These are phyloP conservation scores for Lithodes maja DNA, from an alignment of 2,888 invertebrate genomes.

Conservation along the genomic window DNA sequence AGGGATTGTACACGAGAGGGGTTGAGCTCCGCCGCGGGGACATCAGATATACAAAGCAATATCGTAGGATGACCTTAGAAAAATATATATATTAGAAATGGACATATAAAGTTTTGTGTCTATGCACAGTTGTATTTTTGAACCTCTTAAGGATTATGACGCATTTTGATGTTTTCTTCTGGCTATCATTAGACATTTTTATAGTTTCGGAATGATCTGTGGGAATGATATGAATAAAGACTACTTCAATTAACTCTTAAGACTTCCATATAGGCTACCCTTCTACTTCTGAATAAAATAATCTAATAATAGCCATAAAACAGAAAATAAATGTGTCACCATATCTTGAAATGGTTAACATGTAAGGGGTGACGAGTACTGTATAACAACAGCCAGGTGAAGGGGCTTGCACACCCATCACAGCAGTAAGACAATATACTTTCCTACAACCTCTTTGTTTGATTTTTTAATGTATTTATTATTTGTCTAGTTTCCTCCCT, in stretches of 20 bases:
- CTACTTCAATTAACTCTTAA: neutral
- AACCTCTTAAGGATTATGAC: neutral
- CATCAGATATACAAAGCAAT: neutral
- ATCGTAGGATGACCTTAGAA: slow-evolving; percentile 1
- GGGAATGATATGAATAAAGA: no score
- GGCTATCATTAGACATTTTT: no score
- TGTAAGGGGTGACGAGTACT: no score
- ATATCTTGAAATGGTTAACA: no score
- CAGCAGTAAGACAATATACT: neutral
- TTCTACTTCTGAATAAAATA: no score
- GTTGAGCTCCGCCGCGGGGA: no score
- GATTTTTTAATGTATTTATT: neutral
- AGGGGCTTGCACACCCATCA: neutral
- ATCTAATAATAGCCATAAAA: no score
- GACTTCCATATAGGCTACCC: neutral
- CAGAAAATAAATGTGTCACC: no score
- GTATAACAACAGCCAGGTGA: neutral
- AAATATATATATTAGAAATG: slow-evolving; percentile 20
- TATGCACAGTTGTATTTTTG: neutral
- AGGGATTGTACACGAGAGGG: no score
- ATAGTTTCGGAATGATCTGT: neutral
- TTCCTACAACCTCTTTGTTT: neutral
- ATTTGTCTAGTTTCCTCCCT: neutral
- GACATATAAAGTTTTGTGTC: neutral
- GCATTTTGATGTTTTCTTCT: no score